Evolutionary conservation across 92 coral and sea anemone species (phyloP).

Genomic region (Zoanthus gigantus): DNA sequence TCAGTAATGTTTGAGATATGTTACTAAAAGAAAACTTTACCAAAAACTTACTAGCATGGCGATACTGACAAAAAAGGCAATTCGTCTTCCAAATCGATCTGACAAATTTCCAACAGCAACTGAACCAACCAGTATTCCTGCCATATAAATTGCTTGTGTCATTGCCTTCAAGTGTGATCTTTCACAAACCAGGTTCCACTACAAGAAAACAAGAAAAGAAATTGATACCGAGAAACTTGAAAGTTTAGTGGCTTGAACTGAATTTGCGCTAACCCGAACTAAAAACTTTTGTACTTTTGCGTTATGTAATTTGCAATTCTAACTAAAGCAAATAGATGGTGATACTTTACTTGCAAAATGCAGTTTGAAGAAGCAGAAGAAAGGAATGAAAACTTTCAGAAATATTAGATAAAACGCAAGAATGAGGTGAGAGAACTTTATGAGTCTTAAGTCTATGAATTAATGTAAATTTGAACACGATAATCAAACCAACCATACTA

Average conservation of each 20-base stretch:
- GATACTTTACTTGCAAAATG: too few relatives aligned
- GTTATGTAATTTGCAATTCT: too few relatives aligned
- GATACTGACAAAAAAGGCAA: constrained; percentile 57
- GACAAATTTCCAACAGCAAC: constrained; percentile 53
- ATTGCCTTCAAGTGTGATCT: constrained; percentile 66
- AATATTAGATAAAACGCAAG: too few relatives aligned
- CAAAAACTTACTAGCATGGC: constrained; percentile 52
- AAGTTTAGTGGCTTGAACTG: neutral
- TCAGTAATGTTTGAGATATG: too few relatives aligned
- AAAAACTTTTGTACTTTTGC: neutral
- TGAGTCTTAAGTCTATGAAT: too few relatives aligned
- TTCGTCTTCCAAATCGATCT: constrained; percentile 67
- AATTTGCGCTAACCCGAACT: neutral
- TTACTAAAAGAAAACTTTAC: too few relatives aligned
- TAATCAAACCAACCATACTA: too few relatives aligned
- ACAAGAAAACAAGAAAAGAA: neutral
- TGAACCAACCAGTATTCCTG: constrained; percentile 66
- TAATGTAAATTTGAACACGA: too few relatives aligned
- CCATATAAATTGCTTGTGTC: constrained; percentile 69
- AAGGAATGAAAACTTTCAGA: too few relatives aligned
- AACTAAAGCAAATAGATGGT: too few relatives aligned
- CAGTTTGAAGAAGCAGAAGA: too few relatives aligned
- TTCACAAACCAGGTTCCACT: constrained; percentile 74
- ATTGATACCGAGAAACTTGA: neutral
- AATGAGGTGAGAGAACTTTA: too few relatives aligned